Evolutionary conservation across 1,140 invertebrate species (phyloP).

Genomic region (Dinothrombium tinctorium): DNA sequence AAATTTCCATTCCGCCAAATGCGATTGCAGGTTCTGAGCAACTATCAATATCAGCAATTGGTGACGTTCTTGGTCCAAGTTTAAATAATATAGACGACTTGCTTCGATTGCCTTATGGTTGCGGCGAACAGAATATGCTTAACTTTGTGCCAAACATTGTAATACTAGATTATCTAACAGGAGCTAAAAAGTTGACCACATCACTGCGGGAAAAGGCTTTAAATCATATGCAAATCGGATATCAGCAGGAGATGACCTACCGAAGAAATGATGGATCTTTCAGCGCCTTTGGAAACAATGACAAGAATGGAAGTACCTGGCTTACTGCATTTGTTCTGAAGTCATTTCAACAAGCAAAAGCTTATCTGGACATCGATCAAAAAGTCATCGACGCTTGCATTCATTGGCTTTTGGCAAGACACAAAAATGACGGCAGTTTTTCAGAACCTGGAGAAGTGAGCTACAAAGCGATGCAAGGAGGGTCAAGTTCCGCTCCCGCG

Average conservation of each 20-base stretch:
- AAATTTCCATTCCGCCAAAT: conserved; percentile 44
- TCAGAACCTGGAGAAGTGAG: conserved; percentile 43
- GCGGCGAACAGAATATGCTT: conserved; percentile 85
- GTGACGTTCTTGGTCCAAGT: conserved; percentile 46
- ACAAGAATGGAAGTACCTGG: conserved; percentile 74
- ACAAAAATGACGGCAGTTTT: conserved; percentile 59
- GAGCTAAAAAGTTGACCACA: conserved; percentile 31
- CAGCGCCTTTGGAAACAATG: conserved; percentile 63
- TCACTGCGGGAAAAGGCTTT: conserved; percentile 44
- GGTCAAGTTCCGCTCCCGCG: conserved; percentile 18
- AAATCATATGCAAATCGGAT: conserved; percentile 53
- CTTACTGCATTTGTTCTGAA: conserved; percentile 79
- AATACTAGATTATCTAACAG: conserved; percentile 45
- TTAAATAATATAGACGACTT: conserved; percentile 42
- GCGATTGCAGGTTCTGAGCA: conserved; percentile 41
- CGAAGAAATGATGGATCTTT: conserved; percentile 75
- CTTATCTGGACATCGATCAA: conserved; percentile 46
- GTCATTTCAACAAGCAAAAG: conserved; percentile 56
- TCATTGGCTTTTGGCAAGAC: conserved; percentile 48
- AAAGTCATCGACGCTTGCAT: conserved; percentile 42
- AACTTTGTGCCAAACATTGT: conserved; percentile 76
- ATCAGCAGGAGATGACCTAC: conserved; percentile 78
- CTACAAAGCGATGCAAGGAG: conserved; percentile 42
- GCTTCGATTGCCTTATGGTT: conserved; percentile 57
- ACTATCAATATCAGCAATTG: conserved; percentile 45